These are phyloP conservation scores for Amazona vittata DNA, from an alignment of 2,113 vertebrate species.

Conservation along the genomic window DNA sequence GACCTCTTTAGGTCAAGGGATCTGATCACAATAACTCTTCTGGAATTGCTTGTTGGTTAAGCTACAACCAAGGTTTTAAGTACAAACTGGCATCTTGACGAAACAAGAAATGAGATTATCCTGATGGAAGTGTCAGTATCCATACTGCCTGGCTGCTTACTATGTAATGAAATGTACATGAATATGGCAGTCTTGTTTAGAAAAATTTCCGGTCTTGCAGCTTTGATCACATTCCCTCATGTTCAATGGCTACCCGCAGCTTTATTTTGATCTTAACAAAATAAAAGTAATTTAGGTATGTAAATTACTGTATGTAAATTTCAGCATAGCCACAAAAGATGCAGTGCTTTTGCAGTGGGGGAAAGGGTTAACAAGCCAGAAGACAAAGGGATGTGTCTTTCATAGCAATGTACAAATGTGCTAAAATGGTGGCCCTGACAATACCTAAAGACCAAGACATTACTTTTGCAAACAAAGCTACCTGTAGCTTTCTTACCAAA, in stretches of 20 bases:
- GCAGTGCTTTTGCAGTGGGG: background rate
- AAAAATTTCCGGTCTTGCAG: background rate
- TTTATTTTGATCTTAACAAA: background rate
- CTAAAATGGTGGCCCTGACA: background rate
- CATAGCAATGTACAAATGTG: background rate
- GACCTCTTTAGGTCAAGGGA: background rate
- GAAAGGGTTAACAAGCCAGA: background rate
- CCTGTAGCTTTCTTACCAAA: background rate
- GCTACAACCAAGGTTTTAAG: background rate
- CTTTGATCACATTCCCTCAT: background rate
- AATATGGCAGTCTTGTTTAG: background rate
- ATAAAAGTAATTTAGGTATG: background rate
- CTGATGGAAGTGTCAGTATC: background rate
- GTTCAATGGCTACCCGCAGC: background rate
- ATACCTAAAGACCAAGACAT: background rate
- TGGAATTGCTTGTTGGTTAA: background rate
- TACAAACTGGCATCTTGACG: background rate
- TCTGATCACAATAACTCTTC: background rate
- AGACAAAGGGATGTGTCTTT: background rate
- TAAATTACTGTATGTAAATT: background rate
- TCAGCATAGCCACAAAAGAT: background rate
- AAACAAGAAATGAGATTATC: background rate
- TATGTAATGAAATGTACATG: background rate
- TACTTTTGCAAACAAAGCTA: background rate
- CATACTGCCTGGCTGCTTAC: background rate